A percentile compares a stretch with the other conserved stretches of the same genome.
Evolutionary conservation across 2,888 invertebrate species (phyloP).

Genomic region (Ganaspis brasiliensis): DNA sequence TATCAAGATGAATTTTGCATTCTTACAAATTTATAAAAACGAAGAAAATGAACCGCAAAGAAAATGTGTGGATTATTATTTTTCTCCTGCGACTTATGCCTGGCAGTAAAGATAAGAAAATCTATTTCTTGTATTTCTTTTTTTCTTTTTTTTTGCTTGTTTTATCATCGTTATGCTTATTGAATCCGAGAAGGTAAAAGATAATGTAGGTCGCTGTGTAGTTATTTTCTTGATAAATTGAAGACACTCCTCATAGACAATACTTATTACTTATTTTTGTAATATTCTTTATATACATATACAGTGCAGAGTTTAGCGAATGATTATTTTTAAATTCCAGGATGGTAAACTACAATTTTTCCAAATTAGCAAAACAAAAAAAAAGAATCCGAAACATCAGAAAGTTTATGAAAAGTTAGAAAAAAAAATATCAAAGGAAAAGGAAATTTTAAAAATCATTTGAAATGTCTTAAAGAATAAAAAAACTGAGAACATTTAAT

Average conservation of each 20-base stretch:
- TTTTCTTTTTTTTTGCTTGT: not conserved
- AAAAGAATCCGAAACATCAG: too few species aligned
- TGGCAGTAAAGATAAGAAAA: not conserved
- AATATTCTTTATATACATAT: too few species aligned
- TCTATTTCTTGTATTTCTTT: not conserved
- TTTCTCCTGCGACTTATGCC: not conserved
- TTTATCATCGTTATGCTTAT: constrained; percentile 11
- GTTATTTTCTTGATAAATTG: not conserved
- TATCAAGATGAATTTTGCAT: constrained; percentile 18
- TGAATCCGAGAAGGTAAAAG: not conserved
- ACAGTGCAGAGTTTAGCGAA: too few species aligned
- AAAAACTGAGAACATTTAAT: too few species aligned
- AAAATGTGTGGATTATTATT: constrained; percentile 5
- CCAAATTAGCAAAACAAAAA: too few species aligned
- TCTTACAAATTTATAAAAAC: constrained; percentile 27
- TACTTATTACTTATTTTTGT: not conserved
- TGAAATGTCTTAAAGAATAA: too few species aligned
- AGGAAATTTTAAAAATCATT: too few species aligned
- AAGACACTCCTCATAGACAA: not conserved
- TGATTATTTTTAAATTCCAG: too few species aligned
- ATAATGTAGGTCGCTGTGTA: not conserved
- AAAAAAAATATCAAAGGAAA: too few species aligned
- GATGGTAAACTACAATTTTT: too few species aligned
- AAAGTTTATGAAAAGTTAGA: too few species aligned
- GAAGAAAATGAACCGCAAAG: not conserved